Evolutionary conservation across 37 sponge, comb jelly and placozoan genomes (phyloP), one percentile per base, ranked within the genome.

Genomic region (Crambe crambe): DNA sequence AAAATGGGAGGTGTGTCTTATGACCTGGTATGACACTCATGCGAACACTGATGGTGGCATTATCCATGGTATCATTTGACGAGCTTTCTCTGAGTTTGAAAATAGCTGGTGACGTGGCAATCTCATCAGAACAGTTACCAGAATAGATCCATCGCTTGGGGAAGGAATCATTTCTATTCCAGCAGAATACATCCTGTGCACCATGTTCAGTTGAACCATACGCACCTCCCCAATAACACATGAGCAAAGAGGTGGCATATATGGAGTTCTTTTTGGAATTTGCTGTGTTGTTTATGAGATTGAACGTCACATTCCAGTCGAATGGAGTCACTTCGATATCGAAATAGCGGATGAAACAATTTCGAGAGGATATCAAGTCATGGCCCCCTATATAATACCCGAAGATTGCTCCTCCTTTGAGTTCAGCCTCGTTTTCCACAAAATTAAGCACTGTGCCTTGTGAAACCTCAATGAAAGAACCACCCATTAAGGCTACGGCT

Each of bases 371-470:
- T 25, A 85, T 63, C 29, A 85, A 47, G 43, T 90, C 80, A 41
- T 80, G 81, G 41, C 75, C 82, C 3, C 82, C 91, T 32, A 80
- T 41, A 32, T 41, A 72, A 1, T 70, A 27, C 0, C 42, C 79
- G 62, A 74, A 91, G 30, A 91, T 86, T 26, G 92, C 92, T 42
- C 92, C 92, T 27, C 92, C 92, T 32, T 72, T 17, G 20, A 78
- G 43, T 36, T 69, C 35, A 8, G 92, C 92, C 21, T 54, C 42
- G 62, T 91, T 91, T 56, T 79, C 75, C 0, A 71, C 38, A 63
- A 91, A 91, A 27, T 18, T 2, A 0, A 86, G 42, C 0, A 4
- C 4, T 0, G 72, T 58, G 18, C 42, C 15, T 10, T 67, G 2
- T 1, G 56, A 36, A 22, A 61, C 40, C 25, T 81, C 25, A 40